Base-by-base conservation (phyloP, 2,113 vertebrate genomes). In the Dissostichus mawsoni region DNA sequence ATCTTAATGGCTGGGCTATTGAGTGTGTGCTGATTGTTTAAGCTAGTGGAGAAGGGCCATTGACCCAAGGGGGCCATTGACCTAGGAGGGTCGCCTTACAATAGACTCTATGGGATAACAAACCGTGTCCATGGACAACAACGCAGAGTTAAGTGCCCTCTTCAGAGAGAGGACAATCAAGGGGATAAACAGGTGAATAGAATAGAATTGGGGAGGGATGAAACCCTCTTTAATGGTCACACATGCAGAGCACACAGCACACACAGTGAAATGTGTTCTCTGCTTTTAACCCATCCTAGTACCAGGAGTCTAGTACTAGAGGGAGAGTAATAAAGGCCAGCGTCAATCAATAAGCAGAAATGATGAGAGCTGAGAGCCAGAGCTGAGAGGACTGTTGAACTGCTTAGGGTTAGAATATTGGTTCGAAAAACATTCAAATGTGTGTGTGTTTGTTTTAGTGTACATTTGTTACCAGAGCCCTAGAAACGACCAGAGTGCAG, bases 1-100 rank as follows among this genome's bases (percentile, higher is more conserved):
- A 89, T 91, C 88, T 90, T 93, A 92, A 93, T 92, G 84, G 81
- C 85, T 85, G 66, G 12, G 36, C 84, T 89, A 93, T 89, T 86
- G 90, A 92, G 87, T 83, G 89, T 81, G 25, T 58, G 71, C 80
- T 92, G 91, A 93, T 93, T 93, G 91, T 89, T 92, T 93, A 86
- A 91, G 88, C 69, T 85, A 76, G 70, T 73, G 80, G 87, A 83
- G 74, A 78, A 84, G 81, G 72, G 80, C 73, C 84, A 90, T 88
- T 82, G 92, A 92, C 85, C 76, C 70, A 67, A 41, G 36, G 36
- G 36, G 36, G 36, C 36, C 36, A 41, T 41, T 41, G 36, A 41
- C 36, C 36, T 8, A 41, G 63, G 65, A 62, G 82, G 84, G 75
- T 80, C 69, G 65, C 89, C 90, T 69, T 14, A 70, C 78, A 81